Evolutionary conservation across 2,888 invertebrate species (phyloP).

Genomic region (Platycheirus rosarum): DNA sequence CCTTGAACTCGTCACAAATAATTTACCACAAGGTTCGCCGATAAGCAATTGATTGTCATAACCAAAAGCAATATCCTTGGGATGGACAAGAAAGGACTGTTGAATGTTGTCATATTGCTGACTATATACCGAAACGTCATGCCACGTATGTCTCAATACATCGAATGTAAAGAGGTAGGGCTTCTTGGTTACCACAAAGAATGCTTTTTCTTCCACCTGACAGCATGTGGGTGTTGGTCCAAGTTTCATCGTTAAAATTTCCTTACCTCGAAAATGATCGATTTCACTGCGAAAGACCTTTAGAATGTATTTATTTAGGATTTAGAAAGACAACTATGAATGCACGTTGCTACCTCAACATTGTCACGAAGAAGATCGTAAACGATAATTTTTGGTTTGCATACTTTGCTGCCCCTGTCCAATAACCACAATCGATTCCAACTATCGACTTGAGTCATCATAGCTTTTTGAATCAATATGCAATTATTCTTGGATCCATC

Average conservation of each 20-base stretch:
- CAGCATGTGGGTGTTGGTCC: slow-evolving; percentile 76
- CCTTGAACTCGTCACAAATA: slow-evolving; percentile 35
- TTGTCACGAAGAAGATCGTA: slow-evolving; percentile 80
- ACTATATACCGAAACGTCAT: slow-evolving; percentile 75
- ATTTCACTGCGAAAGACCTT: slow-evolving; percentile 60
- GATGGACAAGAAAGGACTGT: slow-evolving; percentile 77
- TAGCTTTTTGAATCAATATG: slow-evolving; percentile 78
- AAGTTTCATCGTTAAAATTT: slow-evolving; percentile 56
- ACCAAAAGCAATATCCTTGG: slow-evolving; percentile 79
- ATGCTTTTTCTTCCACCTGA: slow-evolving; percentile 78
- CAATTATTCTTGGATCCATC: slow-evolving; percentile 76
- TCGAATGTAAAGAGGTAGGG: slow-evolving; percentile 78
- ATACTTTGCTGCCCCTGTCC: slow-evolving; percentile 75
- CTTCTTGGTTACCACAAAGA: slow-evolving; percentile 76
- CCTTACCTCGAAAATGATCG: slow-evolving; percentile 40
- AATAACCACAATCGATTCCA: slow-evolving; percentile 80
- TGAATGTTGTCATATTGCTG: slow-evolving; percentile 77
- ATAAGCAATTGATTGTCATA: slow-evolving; percentile 77
- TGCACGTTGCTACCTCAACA: slow-evolving; percentile 75
- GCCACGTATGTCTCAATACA: slow-evolving; percentile 79
- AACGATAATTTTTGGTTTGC: slow-evolving; percentile 79
- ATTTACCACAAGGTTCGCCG: slow-evolving; percentile 75
- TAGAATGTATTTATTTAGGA: neutral
- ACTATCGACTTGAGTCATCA: slow-evolving; percentile 80
- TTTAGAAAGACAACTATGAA: neutral